A percentile compares a stretch with the other conserved stretches of the same genome.
Evolutionary conservation across 2,797 vertebrate genomes (phyloP).

Genomic region (Muraenolepis orangiensis): DNA sequence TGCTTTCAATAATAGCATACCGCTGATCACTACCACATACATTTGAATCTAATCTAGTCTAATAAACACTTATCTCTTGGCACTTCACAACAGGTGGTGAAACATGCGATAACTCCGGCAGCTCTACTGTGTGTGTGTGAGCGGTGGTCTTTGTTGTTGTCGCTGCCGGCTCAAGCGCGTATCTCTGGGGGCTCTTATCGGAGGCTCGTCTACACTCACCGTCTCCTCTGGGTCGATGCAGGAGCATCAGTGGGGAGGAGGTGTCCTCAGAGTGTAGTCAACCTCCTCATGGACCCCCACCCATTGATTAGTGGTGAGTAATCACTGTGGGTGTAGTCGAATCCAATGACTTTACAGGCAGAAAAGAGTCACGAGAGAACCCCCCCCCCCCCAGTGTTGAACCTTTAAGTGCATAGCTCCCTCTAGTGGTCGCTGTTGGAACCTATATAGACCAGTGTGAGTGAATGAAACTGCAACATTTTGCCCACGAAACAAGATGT

Average conservation of each 20-base stretch:
- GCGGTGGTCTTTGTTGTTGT: background rate
- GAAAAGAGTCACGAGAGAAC: background rate
- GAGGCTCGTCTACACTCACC: background rate
- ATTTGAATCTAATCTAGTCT: no score
- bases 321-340: no score
- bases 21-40: no score
- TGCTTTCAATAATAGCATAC: no score
- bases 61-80: no score
- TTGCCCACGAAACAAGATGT: background rate
- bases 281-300: no score
- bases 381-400: background rate
- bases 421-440: conserved; percentile 49
- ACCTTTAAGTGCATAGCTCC: conserved; percentile 35
- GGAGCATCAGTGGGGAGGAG: no score
- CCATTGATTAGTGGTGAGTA: no score
- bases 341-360: background rate
- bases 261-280: no score
- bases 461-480: background rate
- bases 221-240: background rate
- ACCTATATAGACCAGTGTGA: background rate
- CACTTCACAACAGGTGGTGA: background rate
- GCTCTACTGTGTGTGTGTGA: background rate
- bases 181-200: background rate
- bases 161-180: no score
- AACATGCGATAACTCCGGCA: background rate